Conservation (phyloP, 2,797 vertebrate genomes). For the Chloroceryle inda region DNA sequence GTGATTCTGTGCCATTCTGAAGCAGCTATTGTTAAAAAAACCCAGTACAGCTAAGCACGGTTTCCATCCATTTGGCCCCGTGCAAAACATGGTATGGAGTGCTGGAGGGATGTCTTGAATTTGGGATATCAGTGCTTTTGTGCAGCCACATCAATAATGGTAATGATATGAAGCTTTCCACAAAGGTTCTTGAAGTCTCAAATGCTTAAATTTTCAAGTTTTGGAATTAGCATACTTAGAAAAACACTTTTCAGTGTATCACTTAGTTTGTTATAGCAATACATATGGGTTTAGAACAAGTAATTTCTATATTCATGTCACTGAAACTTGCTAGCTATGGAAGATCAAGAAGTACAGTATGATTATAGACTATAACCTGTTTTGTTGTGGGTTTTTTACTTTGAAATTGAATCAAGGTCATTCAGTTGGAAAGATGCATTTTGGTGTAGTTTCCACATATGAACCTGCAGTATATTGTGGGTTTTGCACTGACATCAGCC, state of each 20-base stretch:
- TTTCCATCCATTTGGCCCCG: background rate
- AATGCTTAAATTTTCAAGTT: background rate
- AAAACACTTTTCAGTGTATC: fast-evolving
- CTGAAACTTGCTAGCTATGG: background rate
- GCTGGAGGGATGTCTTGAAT: background rate
- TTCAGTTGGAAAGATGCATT: fast-evolving
- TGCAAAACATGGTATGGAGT: background rate
- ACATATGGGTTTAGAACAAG: background rate
- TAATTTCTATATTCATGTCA: background rate
- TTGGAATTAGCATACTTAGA: background rate
- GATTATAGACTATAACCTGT: background rate
- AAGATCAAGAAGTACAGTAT: background rate
- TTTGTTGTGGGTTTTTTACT: background rate
- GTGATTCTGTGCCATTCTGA: background rate
- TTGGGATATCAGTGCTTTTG: background rate
- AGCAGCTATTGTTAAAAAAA: background rate
- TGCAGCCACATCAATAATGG: background rate
- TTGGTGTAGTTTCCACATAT: background rate
- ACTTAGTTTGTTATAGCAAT: background rate
- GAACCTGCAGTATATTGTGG: background rate
- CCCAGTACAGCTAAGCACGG: fast-evolving
- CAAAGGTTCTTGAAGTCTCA: background rate
- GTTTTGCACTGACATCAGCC: background rate
- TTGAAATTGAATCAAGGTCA: background rate
- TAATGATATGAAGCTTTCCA: background rate